Conservation (phyloP, 2,888 invertebrate species). For the Coenonympha glycerion region DNA sequence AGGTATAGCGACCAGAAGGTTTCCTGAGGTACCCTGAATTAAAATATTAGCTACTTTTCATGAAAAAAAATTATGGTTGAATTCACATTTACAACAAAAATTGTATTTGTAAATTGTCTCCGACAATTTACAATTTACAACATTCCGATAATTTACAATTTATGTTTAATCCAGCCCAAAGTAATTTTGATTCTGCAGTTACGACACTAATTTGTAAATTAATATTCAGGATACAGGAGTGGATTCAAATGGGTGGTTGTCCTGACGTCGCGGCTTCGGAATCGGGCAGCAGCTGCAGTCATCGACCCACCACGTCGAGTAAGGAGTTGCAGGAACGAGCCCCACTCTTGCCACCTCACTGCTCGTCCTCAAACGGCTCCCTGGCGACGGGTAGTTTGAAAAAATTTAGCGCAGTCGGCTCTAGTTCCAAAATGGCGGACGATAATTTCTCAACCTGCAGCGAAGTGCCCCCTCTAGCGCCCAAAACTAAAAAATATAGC, state of each 20-base stretch:
- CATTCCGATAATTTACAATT: too few species aligned
- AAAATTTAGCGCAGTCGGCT: constrained; percentile 56
- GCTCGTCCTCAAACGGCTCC: constrained; percentile 67
- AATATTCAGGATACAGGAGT: constrained; percentile 46
- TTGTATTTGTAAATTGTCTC: too few species aligned
- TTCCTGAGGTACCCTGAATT: too few species aligned
- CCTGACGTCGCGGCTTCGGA: constrained; percentile 53
- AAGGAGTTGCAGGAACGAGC: constrained; percentile 61
- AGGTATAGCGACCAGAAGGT: too few species aligned
- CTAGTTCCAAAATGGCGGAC: constrained; percentile 51
- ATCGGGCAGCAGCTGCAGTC: constrained; percentile 49
- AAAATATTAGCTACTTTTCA: too few species aligned
- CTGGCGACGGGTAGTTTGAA: constrained; percentile 62
- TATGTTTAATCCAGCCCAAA: too few species aligned
- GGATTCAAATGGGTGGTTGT: constrained; percentile 65
- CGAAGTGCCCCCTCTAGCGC: constrained; percentile 62
- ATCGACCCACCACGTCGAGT: constrained; percentile 47
- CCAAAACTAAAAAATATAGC: constrained; percentile 65
- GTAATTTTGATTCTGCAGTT: background rate
- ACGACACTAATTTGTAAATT: background rate
- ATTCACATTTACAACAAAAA: too few species aligned
- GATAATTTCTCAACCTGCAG: constrained; percentile 64
- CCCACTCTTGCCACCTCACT: constrained; percentile 63
- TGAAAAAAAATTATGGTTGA: too few species aligned
- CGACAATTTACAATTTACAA: too few species aligned